Percentiles rank a stretch among this genome's conserved stretches.
phyloP scores from a whole-genome alignment of 2,113 vertebrate species.

The Epinephelus moara region DNA sequence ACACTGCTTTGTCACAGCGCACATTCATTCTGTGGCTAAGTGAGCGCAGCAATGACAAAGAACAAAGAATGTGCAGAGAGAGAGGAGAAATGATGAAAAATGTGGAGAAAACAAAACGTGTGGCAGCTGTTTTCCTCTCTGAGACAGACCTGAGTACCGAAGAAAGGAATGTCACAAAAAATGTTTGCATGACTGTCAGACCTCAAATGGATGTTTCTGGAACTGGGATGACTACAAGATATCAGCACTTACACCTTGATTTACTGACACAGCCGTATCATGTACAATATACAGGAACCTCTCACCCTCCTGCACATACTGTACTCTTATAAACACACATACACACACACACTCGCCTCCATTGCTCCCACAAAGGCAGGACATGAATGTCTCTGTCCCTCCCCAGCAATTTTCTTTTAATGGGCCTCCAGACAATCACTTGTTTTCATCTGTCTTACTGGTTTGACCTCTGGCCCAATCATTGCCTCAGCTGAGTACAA shows the following conservation, averaged over 20 bases:
- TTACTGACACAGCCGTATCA: neutral
- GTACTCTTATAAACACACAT: neutral
- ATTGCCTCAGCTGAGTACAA: conserved; percentile 54
- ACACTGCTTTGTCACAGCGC: conserved; percentile 51
- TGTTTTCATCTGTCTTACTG: conserved; percentile 77
- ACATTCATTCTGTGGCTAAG: conserved; percentile 56
- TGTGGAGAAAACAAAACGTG: conserved; percentile 42
- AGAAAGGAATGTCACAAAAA: conserved; percentile 12
- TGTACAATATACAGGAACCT: neutral
- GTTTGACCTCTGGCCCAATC: conserved; percentile 76
- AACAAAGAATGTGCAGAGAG: conserved; percentile 51
- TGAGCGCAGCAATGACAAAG: conserved; percentile 50
- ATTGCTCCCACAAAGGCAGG: conserved; percentile 41
- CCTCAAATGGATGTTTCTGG: conserved; percentile 30
- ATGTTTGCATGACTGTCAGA: conserved; percentile 13
- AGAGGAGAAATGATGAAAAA: conserved; percentile 35
- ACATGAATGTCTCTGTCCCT: conserved; percentile 61
- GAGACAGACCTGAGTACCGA: neutral
- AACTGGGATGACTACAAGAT: conserved; percentile 5
- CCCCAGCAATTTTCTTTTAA: conserved; percentile 73
- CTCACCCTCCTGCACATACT: conserved; percentile 8
- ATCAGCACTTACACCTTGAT: conserved; percentile 11
- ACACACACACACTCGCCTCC: neutral
- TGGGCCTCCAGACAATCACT: conserved; percentile 74
- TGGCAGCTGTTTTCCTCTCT: conserved; percentile 43